Base-by-base conservation (phyloP, 2,888 invertebrate species). In the Agriopis aurantiaria region DNA sequence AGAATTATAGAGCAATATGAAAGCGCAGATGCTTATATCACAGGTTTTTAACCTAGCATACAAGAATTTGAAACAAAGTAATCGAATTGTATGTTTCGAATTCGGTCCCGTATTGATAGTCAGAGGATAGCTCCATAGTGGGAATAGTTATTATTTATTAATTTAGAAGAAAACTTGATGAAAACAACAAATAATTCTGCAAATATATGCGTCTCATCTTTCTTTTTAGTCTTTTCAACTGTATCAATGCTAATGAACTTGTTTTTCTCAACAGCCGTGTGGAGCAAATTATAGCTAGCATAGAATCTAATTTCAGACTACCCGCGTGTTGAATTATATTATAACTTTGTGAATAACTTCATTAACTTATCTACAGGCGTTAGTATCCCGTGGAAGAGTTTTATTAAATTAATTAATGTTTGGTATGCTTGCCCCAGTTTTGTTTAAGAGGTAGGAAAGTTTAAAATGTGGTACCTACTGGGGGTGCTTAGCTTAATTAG, bases 301-400 rank as follows among this genome's bases (percentile, higher is more conserved):
- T 33, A 1, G 11, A 55, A 55, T 40, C 55, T 40, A 40, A 40
- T 55, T 40, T n/a, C 55, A 12, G 40, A 8, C 40, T 41, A n/a
- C 33, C 33, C 33, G 33, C 33, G 33, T 33, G 3, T 33, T 33
- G 33, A 33, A 33, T 52, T 23, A 17, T 40, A 55, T 41, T 55
- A n/a, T 55, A 41, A 40, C 53, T 40, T 40, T 12, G 8, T 55
- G 33, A 55, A 55, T 40, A 55, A 55, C 55, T 55, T 55, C 40
- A 41, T 55, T 41, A 40, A 40, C 40, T 55, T 53, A 40, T 40
- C 55, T 12, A 40, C 33, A 55, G 40, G 55, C 55, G 40, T 55
- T 55, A 40, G 40, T n/a, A 40, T 40, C n/a, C n/a, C 40, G 2
- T n/a, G n/a, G 11, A 8, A 40, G 55, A 23, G 23, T 23, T 6